Conservation (phyloP, 2,888 invertebrate genomes). For the Heliconius sara region DNA sequence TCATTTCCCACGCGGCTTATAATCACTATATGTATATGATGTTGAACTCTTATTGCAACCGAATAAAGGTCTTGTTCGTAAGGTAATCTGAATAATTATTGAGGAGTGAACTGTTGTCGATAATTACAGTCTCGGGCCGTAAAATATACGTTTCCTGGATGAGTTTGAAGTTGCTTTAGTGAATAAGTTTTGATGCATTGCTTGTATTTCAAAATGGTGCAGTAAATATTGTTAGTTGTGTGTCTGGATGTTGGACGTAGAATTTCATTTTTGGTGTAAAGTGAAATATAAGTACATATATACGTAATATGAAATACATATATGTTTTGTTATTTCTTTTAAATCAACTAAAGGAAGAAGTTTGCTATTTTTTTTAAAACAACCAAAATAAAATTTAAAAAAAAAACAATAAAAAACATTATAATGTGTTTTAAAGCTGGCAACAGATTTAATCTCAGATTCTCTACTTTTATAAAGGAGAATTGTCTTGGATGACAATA, state of each 20-base stretch:
- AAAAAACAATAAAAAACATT: too few species aligned
- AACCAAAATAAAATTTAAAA: too few species aligned
- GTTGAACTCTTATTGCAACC: constrained; percentile 49
- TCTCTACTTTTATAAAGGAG: too few species aligned
- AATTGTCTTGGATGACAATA: too few species aligned
- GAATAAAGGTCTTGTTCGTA: constrained; percentile 52
- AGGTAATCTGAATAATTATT: constrained; percentile 64
- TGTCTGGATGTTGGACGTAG: not conserved
- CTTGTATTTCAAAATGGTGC: constrained; percentile 12
- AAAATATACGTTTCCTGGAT: constrained; percentile 32
- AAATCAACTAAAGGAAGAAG: too few species aligned
- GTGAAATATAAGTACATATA: not conserved
- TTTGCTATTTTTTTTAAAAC: too few species aligned
- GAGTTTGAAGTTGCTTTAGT: constrained; percentile 21
- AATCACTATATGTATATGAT: constrained; percentile 57
- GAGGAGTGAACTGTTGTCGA: constrained; percentile 74
- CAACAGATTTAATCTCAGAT: too few species aligned
- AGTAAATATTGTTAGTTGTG: not conserved
- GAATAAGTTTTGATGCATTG: constrained; percentile 9
- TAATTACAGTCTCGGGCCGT: constrained; percentile 70
- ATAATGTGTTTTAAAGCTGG: too few species aligned
- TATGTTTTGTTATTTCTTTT: too few species aligned
- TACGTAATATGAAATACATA: too few species aligned
- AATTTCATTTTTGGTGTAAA: not conserved
- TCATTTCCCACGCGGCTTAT: constrained; percentile 72